phyloP scores from a whole-genome alignment of 1,140 invertebrate species.

The Heliconius melpomene region DNA sequence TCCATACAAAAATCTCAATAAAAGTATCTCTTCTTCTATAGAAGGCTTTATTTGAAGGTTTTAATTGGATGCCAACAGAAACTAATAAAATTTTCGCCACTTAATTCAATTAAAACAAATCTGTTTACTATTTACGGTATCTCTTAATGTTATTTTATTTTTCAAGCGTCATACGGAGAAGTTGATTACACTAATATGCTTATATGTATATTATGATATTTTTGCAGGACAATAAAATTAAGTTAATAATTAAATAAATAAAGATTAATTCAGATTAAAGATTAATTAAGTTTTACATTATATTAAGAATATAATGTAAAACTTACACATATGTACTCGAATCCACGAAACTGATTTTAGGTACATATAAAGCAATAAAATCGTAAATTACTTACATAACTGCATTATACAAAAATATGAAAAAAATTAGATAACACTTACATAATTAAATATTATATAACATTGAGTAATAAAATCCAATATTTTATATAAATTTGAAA shows the following conservation, averaged over 20 bases:
- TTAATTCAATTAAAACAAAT: conserved; percentile 36
- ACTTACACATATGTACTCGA: neutral
- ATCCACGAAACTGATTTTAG: neutral
- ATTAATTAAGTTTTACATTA: too few relatives aligned
- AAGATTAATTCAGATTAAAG: neutral
- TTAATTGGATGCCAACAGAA: conserved; percentile 51
- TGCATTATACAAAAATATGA: neutral
- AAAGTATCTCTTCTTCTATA: conserved; percentile 23
- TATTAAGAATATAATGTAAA: neutral
- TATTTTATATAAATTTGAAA: neutral
- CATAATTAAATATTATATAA: neutral
- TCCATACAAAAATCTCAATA: conserved; percentile 12
- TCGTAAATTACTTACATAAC: neutral
- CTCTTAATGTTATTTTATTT: conserved; percentile 19
- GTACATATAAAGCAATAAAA: neutral
- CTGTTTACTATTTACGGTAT: conserved; percentile 16
- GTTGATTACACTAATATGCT: neutral
- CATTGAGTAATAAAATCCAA: neutral
- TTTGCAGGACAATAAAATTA: neutral
- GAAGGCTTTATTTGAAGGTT: conserved; percentile 44
- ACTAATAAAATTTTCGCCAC: conserved; percentile 23
- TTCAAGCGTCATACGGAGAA: neutral
- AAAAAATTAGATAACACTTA: neutral
- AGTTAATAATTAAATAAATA: neutral
- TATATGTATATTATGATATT: neutral